A percentile compares a stretch with the other conserved stretches of the same genome.
Evolutionary conservation across 2,797 vertebrate species (phyloP).

Genomic region (Buphagus erythrorhynchus): DNA sequence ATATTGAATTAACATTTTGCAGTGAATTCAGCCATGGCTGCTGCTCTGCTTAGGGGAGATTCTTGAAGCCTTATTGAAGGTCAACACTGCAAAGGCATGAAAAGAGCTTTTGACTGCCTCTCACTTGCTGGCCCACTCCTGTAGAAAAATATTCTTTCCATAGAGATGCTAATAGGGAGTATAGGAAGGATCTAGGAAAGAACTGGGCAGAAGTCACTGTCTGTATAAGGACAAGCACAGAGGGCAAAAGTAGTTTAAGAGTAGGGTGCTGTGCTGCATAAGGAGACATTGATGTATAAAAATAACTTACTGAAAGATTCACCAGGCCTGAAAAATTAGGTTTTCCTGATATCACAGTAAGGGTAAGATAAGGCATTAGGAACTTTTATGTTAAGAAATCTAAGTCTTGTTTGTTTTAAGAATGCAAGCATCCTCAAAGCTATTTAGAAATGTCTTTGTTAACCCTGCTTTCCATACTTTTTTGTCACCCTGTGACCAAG

Average conservation of each 20-base stretch:
- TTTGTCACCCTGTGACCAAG: neutral
- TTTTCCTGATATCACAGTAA: neutral
- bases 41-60: neutral
- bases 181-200: neutral
- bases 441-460: neutral
- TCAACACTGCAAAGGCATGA: neutral
- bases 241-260: neutral
- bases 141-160: neutral
- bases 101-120: neutral
- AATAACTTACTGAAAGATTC: neutral
- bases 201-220: neutral
- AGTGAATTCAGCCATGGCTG: neutral
- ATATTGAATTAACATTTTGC: neutral
- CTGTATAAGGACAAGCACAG: neutral
- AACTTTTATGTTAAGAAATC: neutral
- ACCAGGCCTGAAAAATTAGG: neutral
- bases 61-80: neutral
- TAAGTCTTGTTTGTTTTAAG: neutral
- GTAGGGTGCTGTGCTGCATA: neutral
- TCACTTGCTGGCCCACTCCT: neutral
- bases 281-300: neutral
- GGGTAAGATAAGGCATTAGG: neutral
- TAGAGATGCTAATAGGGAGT: neutral
- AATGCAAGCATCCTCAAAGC: neutral
- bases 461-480: neutral